Conservation (phyloP, 2,797 vertebrate species). For the Protosalanx chinensis region DNA sequence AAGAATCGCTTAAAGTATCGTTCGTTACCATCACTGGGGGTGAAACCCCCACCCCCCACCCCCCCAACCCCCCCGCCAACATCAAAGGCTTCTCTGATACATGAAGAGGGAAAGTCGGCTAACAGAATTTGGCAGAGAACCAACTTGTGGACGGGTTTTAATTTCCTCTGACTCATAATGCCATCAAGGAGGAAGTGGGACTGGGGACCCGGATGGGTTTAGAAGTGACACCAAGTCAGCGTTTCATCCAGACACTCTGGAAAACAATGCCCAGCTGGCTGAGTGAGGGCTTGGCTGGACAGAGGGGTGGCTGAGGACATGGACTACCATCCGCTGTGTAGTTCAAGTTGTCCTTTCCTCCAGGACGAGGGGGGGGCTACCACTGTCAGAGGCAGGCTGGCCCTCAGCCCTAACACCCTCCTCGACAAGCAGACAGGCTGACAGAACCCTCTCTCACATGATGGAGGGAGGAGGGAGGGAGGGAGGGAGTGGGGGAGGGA, state of each 20-base stretch:
- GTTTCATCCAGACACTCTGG: constrained; percentile 37
- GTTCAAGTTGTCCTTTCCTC: constrained; percentile 48
- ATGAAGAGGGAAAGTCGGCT: constrained; percentile 76
- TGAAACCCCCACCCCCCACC: constrained; percentile 90
- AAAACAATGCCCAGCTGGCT: constrained; percentile 48
- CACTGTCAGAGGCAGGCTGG: constrained; percentile 39
- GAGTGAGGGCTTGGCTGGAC: constrained; percentile 16
- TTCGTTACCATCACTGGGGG: constrained; percentile 88
- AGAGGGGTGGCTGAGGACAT: constrained; percentile 47
- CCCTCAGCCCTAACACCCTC: constrained; percentile 36
- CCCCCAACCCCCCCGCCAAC: constrained; percentile 92
- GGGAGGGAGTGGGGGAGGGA: constrained; percentile 36
- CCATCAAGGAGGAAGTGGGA: constrained; percentile 52
- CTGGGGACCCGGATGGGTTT: constrained; percentile 43
- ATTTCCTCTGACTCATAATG: constrained; percentile 73
- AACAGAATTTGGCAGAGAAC: constrained; percentile 90
- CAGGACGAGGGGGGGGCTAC: constrained; percentile 60
- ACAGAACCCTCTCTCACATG: constrained; percentile 5
- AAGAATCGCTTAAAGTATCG: constrained; percentile 97
- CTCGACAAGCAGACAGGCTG: not conserved
- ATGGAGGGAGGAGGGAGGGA: constrained; percentile 29
- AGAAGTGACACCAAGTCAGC: constrained; percentile 37
- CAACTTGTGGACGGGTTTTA: constrained; percentile 86
- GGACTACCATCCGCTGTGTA: constrained; percentile 35
- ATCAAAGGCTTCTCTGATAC: constrained; percentile 90